Evolutionary conservation across 2,797 vertebrate genomes (phyloP).

Genomic region (Paramormyrops hopkinsi): DNA sequence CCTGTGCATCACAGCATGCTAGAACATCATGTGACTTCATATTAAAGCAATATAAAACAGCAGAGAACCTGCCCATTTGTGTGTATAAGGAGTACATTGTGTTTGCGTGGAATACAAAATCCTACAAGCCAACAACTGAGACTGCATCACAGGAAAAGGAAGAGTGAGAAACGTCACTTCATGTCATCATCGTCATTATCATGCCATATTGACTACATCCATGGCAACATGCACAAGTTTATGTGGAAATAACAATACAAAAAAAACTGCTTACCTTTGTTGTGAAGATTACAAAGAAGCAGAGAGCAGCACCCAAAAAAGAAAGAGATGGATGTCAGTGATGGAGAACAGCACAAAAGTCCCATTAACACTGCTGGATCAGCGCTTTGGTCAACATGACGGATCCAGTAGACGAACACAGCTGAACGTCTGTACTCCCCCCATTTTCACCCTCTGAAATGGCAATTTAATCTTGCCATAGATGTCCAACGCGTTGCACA

Average conservation of each 20-base stretch:
- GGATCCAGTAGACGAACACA: not conserved
- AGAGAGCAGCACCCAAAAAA: conserved; percentile 1
- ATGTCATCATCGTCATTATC: not conserved
- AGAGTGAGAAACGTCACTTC: not conserved
- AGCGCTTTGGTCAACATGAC: not conserved
- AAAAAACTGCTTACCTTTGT: conserved; percentile 10
- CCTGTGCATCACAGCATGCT: not conserved
- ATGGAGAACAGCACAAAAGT: not conserved
- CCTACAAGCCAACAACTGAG: not conserved
- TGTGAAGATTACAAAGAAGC: not conserved
- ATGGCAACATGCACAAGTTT: not conserved
- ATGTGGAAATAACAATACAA: not conserved
- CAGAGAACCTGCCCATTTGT: not conserved
- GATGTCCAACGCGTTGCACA: not conserved
- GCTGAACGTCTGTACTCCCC: not conserved
- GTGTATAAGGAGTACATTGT: not conserved
- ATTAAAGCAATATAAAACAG: not conserved
- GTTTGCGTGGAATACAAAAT: not conserved
- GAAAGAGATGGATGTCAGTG: not conserved
- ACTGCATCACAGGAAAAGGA: not conserved
- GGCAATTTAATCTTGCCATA: not conserved
- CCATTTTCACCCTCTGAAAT: not conserved
- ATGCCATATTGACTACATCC: not conserved
- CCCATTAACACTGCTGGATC: not conserved
- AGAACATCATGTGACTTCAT: not conserved